These are phyloP conservation scores for Myotis yumanensis DNA, from an alignment of 2,113 vertebrate genomes.

Conservation along the genomic window DNA sequence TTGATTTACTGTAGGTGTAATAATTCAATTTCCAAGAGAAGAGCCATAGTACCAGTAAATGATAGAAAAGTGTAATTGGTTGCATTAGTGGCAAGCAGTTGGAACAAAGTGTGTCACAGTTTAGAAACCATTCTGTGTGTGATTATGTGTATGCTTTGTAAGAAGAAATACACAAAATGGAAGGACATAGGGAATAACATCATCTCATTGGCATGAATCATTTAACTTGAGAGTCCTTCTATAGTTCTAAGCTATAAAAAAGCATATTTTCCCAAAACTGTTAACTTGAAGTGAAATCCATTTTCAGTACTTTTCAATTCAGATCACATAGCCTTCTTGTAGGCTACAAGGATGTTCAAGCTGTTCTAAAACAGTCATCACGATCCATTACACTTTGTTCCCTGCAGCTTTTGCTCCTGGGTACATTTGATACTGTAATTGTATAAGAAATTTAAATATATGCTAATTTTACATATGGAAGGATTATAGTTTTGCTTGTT, in stretches of 20 bases:
- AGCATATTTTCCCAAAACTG: conserved; percentile 60
- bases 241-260: conserved; percentile 79
- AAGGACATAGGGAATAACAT: not conserved
- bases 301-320: conserved; percentile 89
- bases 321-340: conserved; percentile 89
- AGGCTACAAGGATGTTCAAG: conserved; percentile 89
- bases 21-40: conserved; percentile 43
- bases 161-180: conserved; percentile 37
- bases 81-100: conserved; percentile 19
- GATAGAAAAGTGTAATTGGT: conserved; percentile 50
- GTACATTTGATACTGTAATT: conserved; percentile 82
- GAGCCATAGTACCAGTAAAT: conserved; percentile 48
- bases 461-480: conserved; percentile 37
- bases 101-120: conserved; percentile 51
- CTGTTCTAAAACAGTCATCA: conserved; percentile 95
- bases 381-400: conserved; percentile 92
- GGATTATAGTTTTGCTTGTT: conserved; percentile 26
- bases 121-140: conserved; percentile 52
- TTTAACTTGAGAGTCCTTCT: conserved; percentile 68
- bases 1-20: conserved; percentile 61
- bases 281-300: conserved; percentile 84
- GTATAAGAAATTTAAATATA: conserved; percentile 60
- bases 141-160: conserved; percentile 44
- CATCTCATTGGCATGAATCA: conserved; percentile 64
- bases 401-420: conserved; percentile 90